Base-by-base conservation (phyloP, 2,113 vertebrate genomes). In the Potamarius usumacintae region DNA sequence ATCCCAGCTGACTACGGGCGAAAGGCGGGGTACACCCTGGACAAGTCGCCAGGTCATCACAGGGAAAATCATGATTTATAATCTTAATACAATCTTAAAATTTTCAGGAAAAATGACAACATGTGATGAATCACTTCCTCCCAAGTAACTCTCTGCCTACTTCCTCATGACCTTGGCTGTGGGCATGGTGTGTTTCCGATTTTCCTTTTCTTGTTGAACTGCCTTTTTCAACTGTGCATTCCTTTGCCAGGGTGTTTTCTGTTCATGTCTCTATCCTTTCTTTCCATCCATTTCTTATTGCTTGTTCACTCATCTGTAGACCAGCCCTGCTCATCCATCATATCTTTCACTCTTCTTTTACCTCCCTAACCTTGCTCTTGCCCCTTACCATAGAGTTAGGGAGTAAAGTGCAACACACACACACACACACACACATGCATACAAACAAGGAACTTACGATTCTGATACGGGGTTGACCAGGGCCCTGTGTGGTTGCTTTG, bases 261-360 rank as follows among this genome's bases (percentile, higher is more conserved):
- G 77, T 84, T 14, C 2, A 77, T 52, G 27, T 69, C 77, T 30
- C 4, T 55, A 57, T 27, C 76, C 85, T 83, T 83, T 78, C 55
- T 84, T 87, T 86, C 88, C 83, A 79, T 87, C 63, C 15, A 76
- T 63, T 76, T 90, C 63, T 60, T 89, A 85, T 90, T 77, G 89
- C 57, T 7, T 89, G 79, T 78, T 89, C 27, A 1, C 82, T 79
- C 86, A 87, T 89, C 88, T 87, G 30, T 9, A 25, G 65, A 84
- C 76, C 50, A 86, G 87, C 69, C 76, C 90, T 86, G 20, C 90
- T 94, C 95, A 96, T 96, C 94, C 94, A 96, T 96, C 95, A 95
- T 90, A 91, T 87, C 79, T 76, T 91, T 94, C 91, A 89, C 89
- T 89, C 79, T 83, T 74, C 91, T 92, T 89, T 78, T 27, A n/a